Evolutionary conservation across 2,888 invertebrate species (phyloP).

Genomic region (Orchestes rusci): DNA sequence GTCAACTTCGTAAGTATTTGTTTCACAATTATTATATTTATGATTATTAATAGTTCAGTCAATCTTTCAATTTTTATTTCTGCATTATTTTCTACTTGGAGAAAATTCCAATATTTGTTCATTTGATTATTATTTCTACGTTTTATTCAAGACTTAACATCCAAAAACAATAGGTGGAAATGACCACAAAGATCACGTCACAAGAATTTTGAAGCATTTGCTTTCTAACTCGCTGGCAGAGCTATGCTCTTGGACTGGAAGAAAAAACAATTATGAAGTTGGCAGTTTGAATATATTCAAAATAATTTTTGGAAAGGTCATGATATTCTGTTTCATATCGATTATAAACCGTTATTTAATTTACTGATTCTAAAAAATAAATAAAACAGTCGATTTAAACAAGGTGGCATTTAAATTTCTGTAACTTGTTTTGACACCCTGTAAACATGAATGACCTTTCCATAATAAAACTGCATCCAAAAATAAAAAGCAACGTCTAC

Average conservation of each 20-base stretch:
- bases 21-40: not conserved
- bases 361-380: too few relatives aligned
- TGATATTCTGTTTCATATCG: too few relatives aligned
- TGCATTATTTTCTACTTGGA: too few relatives aligned
- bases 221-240: conserved; percentile 4
- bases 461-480: too few relatives aligned
- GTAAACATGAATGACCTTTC: too few relatives aligned
- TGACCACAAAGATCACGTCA: conserved; percentile 1
- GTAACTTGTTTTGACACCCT: too few relatives aligned
- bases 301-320: conserved; percentile 7
- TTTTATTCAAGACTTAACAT: conserved; percentile 3
- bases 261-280: conserved; percentile 9
- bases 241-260: conserved; percentile 9
- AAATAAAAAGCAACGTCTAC: too few relatives aligned
- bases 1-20: not conserved
- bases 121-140: not conserved
- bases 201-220: not conserved
- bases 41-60: not conserved
- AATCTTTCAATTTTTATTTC: too few relatives aligned
- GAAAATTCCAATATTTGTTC: not conserved
- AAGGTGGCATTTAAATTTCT: too few relatives aligned
- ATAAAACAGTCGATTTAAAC: too few relatives aligned
- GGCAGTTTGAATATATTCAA: conserved; percentile 2
- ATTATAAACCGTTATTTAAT: too few relatives aligned
- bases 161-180: conserved; percentile 1